These are phyloP conservation scores for Daktulosphaira vitifoliae DNA, from an alignment of 1,140 invertebrate species.

Conservation along the genomic window DNA sequence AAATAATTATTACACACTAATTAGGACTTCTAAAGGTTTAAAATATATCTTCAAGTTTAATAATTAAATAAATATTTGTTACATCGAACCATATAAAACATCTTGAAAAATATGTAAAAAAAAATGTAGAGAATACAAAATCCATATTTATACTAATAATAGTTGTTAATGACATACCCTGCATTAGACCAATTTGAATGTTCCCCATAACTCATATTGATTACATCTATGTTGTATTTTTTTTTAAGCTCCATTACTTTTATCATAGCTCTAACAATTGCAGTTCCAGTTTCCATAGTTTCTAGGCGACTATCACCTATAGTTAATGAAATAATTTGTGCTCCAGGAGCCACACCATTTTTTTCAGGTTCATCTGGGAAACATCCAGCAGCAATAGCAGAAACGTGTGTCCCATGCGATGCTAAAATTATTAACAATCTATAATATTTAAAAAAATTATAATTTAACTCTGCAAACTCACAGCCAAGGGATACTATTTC, in stretches of 20 bases:
- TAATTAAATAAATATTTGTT: too few species aligned
- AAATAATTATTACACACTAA: too few species aligned
- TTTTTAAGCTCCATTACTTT: constrained; percentile 62
- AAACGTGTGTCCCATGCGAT: constrained; percentile 93
- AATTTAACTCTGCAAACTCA: constrained; percentile 50
- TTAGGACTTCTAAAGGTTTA: too few species aligned
- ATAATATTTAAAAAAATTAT: not conserved
- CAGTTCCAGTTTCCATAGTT: constrained; percentile 94
- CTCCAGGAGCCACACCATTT: constrained; percentile 93
- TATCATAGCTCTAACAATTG: constrained; percentile 81
- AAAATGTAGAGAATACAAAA: too few species aligned
- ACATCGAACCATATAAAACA: too few species aligned
- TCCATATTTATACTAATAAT: too few species aligned
- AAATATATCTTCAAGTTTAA: too few species aligned
- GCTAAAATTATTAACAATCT: constrained; percentile 49
- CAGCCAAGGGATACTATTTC: constrained; percentile 91
- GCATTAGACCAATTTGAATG: constrained; percentile 78
- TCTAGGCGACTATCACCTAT: constrained; percentile 81
- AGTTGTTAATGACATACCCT: too few species aligned
- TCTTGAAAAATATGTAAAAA: too few species aligned
- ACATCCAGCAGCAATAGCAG: constrained; percentile 85
- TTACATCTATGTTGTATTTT: constrained; percentile 61
- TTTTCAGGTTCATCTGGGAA: constrained; percentile 82
- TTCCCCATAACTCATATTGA: constrained; percentile 99
- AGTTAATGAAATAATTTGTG: constrained; percentile 86